Evolutionary conservation across 2,888 invertebrate genomes (phyloP).

Genomic region (Rotaria socialis): DNA sequence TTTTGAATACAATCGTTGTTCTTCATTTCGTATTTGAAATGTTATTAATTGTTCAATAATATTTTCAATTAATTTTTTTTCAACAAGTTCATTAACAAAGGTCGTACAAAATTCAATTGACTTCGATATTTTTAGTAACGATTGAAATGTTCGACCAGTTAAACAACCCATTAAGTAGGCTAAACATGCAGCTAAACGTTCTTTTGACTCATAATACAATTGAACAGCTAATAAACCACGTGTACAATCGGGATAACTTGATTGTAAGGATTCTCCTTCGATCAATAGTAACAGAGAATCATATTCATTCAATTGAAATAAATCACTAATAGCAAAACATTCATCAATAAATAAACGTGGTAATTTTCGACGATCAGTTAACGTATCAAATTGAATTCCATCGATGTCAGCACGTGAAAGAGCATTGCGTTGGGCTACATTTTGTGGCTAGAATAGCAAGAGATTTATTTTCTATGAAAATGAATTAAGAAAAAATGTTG

Average conservation of each 20-base stretch:
- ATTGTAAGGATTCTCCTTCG: slow-evolving; percentile 26
- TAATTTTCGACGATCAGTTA: slow-evolving; percentile 31
- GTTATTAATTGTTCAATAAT: slow-evolving; percentile 6
- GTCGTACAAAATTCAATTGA: neutral
- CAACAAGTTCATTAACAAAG: neutral
- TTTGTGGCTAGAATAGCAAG: neutral
- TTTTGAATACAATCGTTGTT: slow-evolving; percentile 31
- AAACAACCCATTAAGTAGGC: slow-evolving; percentile 30
- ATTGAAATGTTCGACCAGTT: slow-evolving; percentile 27
- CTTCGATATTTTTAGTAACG: neutral
- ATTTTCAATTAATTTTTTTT: slow-evolving; percentile 5
- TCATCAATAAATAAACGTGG: slow-evolving; percentile 24
- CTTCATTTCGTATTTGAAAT: slow-evolving; percentile 16
- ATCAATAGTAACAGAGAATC: slow-evolving; percentile 21
- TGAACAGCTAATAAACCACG: slow-evolving; percentile 32
- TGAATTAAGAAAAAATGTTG: too few species aligned
- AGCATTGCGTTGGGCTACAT: neutral
- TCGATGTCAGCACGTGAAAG: neutral
- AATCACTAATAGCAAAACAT: slow-evolving; percentile 34
- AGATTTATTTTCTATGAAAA: too few species aligned
- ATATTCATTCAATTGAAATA: slow-evolving; percentile 24
- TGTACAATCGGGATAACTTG: slow-evolving; percentile 23
- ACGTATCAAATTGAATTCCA: slow-evolving; percentile 20
- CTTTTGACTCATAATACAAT: slow-evolving; percentile 33
- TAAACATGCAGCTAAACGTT: slow-evolving; percentile 26